Conservation (phyloP, 1,140 invertebrate species). For the Teleopsis dalmanni region DNA sequence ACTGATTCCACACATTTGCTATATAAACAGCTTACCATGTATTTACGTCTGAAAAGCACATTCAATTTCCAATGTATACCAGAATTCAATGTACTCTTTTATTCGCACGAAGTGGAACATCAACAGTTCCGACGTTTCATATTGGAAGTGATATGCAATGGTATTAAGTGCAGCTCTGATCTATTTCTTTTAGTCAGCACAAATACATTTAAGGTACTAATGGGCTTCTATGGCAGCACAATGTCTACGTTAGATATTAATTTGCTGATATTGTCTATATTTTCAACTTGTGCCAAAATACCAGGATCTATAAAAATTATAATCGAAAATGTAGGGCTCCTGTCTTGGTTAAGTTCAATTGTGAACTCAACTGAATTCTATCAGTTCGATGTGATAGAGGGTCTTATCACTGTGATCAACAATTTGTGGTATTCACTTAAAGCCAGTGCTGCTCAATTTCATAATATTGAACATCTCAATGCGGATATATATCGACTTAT, state of each 20-base stretch:
- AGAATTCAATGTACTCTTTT: slow-evolving; percentile 62
- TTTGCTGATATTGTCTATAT: slow-evolving; percentile 55
- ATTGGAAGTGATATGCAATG: slow-evolving; percentile 55
- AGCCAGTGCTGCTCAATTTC: slow-evolving; percentile 21
- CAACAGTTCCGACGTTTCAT: slow-evolving; percentile 57
- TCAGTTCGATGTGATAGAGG: slow-evolving; percentile 41
- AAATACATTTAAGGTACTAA: slow-evolving; percentile 53
- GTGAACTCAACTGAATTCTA: slow-evolving; percentile 33
- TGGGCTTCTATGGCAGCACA: slow-evolving; percentile 47
- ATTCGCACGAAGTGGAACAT: slow-evolving; percentile 56
- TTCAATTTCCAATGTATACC: slow-evolving; percentile 60
- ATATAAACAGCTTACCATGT: slow-evolving; percentile 55
- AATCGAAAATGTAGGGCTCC: slow-evolving; percentile 52
- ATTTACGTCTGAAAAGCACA: slow-evolving; percentile 58
- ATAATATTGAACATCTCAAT: slow-evolving; percentile 23
- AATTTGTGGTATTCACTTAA: slow-evolving; percentile 38
- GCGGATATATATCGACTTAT: slow-evolving; percentile 24
- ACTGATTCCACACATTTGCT: slow-evolving; percentile 53
- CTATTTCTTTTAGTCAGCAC: slow-evolving; percentile 52
- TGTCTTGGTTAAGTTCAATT: slow-evolving; percentile 52
- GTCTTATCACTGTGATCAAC: slow-evolving; percentile 36
- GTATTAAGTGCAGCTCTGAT: slow-evolving; percentile 52
- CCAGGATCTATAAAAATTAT: slow-evolving; percentile 54
- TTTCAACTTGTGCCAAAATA: slow-evolving; percentile 53
- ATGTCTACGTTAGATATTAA: slow-evolving; percentile 47